Evolutionary conservation across 1,140 invertebrate genomes (phyloP).

Genomic region (Apolygus lucorum): DNA sequence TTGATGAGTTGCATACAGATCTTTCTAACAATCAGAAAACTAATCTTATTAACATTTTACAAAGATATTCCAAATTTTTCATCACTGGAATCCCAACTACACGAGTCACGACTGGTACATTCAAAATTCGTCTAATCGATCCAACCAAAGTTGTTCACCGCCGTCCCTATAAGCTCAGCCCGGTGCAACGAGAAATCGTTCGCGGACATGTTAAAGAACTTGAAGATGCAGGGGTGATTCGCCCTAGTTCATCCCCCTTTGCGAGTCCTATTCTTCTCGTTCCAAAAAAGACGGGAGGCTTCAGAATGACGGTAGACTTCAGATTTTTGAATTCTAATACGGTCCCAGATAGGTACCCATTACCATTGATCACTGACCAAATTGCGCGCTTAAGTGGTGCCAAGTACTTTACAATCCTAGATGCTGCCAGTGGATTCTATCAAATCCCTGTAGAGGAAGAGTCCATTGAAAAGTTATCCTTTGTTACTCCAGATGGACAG

Average conservation of each 20-base stretch:
- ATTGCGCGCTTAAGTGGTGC: slow-evolving; percentile 33
- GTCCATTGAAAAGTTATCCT: slow-evolving; percentile 40
- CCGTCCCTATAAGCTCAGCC: slow-evolving; percentile 21
- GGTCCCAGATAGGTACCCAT: slow-evolving; percentile 24
- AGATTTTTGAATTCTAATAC: not conserved
- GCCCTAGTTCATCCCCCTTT: not conserved
- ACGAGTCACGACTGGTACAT: no score
- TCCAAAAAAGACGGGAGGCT: not conserved
- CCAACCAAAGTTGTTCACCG: slow-evolving; percentile 18
- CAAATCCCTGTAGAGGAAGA: slow-evolving; percentile 40
- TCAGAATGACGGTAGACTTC: not conserved
- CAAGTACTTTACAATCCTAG: slow-evolving; percentile 37
- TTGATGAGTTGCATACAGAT: no score
- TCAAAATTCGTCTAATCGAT: slow-evolving; percentile 22
- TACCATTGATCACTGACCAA: no score
- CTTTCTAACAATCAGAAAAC: no score
- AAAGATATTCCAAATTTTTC: no score
- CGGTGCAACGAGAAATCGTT: not conserved
- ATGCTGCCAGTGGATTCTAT: slow-evolving; percentile 36
- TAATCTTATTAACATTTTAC: no score
- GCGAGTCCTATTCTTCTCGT: not conserved
- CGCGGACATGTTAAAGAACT: not conserved
- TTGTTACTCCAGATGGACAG: no score
- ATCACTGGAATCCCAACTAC: no score
- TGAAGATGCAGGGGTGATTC: not conserved